Conservation (phyloP, 2,888 invertebrate species). For the Chrysodeixis includens region DNA sequence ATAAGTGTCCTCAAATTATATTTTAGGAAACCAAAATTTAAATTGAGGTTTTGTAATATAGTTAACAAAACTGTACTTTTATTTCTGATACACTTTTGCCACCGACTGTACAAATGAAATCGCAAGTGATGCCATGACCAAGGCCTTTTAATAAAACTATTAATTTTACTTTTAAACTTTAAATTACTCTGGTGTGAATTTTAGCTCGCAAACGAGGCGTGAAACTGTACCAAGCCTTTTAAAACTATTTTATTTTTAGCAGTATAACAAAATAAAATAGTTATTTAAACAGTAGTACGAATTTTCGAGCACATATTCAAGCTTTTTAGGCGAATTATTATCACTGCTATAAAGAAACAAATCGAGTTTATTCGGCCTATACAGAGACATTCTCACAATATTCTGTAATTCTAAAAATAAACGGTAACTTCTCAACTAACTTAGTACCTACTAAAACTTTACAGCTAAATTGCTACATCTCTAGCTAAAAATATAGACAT, state of each 20-base stretch:
- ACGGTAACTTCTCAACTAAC: constrained; percentile 41
- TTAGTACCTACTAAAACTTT: constrained; percentile 25
- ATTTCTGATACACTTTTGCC: constrained; percentile 39
- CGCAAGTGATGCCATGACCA: constrained; percentile 73
- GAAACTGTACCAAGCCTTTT: constrained; percentile 15
- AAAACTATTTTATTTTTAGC: background rate
- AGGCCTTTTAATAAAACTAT: constrained; percentile 60
- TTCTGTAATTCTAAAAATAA: constrained; percentile 50
- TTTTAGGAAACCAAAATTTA: too few species aligned
- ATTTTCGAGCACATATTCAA: too few species aligned
- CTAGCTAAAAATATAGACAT: constrained; percentile 43
- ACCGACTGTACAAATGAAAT: constrained; percentile 67
- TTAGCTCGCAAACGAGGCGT: constrained; percentile 17
- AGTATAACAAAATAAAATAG: too few species aligned
- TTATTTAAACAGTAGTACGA: background rate
- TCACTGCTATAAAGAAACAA: too few species aligned
- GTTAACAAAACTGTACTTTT: too few species aligned
- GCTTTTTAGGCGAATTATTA: too few species aligned
- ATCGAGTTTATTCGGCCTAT: too few species aligned
- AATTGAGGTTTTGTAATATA: too few species aligned
- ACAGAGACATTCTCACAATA: constrained; percentile 45
- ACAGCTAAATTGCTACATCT: too few species aligned
- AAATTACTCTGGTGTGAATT: constrained; percentile 15
- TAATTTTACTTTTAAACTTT: constrained; percentile 48
- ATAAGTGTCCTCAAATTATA: too few species aligned